Percentiles rank a stretch among this genome's conserved stretches.
These are phyloP conservation scores for Conchocele bisecta DNA, from an alignment of 2,888 invertebrate species.

Conservation along the genomic window DNA sequence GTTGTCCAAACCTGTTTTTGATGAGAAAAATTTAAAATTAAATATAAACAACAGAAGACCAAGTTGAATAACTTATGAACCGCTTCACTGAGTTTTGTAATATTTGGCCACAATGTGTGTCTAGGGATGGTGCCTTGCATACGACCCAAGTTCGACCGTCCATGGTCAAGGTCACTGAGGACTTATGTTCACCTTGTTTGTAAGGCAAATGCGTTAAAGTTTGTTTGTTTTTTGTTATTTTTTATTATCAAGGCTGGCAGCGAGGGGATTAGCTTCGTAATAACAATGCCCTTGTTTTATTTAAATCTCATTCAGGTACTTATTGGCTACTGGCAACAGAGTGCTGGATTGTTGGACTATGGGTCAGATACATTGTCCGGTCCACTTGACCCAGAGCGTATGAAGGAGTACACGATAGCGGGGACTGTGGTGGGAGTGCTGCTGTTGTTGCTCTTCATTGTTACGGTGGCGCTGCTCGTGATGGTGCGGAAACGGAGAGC, in stretches of 20 bases:
- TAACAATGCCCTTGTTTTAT: neutral
- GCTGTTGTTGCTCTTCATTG: constrained; percentile 93
- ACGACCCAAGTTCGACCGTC: no score
- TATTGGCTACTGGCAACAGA: constrained; percentile 93
- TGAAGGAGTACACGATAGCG: constrained; percentile 83
- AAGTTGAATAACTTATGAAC: no score
- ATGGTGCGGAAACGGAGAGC: constrained; percentile 91
- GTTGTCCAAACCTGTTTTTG: no score
- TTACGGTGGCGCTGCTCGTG: constrained; percentile 90
- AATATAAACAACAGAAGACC: no score
- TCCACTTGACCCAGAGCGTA: constrained; percentile 83
- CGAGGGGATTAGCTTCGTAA: no score
- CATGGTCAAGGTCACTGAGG: no score
- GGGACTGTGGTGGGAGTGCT: constrained; percentile 89
- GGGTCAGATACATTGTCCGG: constrained; percentile 87
- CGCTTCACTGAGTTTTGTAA: no score
- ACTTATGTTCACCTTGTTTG: no score
- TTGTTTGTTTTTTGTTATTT: neutral
- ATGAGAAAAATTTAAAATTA: no score
- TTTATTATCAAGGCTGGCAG: neutral
- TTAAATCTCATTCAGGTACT: constrained; percentile 76
- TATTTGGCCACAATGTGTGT: no score
- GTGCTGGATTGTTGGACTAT: constrained; percentile 94
- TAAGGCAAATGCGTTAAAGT: no score
- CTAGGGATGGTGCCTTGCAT: no score